Percentiles rank a stretch among this genome's conserved stretches.
Conservation (phyloP, 2,888 invertebrate genomes). For the Allophyes oxyacanthae region DNA sequence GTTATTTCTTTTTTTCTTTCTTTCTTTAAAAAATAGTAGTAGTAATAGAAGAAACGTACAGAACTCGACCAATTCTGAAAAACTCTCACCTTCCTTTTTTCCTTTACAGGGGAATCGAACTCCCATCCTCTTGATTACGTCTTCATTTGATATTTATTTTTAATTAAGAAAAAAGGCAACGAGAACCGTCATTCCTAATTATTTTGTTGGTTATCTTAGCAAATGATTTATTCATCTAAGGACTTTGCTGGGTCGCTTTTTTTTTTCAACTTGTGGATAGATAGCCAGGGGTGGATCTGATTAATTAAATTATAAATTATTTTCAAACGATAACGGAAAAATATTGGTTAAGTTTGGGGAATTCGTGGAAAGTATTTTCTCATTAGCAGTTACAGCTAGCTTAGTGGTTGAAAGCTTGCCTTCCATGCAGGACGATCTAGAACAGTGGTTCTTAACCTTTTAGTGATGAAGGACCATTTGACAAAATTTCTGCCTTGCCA, state of each 20-base stretch:
- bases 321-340: constrained; percentile 58
- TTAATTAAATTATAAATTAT: constrained; percentile 75
- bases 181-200: constrained; percentile 75
- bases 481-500: too few species aligned
- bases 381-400: neutral
- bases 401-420: neutral
- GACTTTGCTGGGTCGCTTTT: constrained; percentile 59
- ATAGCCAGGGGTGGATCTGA: constrained; percentile 67
- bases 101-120: constrained; percentile 51
- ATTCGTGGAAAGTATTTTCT: constrained; percentile 7
- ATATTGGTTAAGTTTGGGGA: constrained; percentile 54
- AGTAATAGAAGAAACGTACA: too few species aligned
- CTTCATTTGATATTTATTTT: constrained; percentile 87
- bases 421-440: too few species aligned
- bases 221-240: constrained; percentile 81
- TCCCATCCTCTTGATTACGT: constrained; percentile 66
- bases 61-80: constrained; percentile 19
- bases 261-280: constrained; percentile 69
- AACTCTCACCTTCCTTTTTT: constrained; percentile 18
- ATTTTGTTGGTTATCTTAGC: constrained; percentile 83
- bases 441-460: too few species aligned
- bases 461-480: too few species aligned
- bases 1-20: too few species aligned
- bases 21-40: too few species aligned
- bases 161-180: constrained; percentile 83